phyloP scores from a whole-genome alignment of 2,888 invertebrate species.

The Agrochola circellaris region DNA sequence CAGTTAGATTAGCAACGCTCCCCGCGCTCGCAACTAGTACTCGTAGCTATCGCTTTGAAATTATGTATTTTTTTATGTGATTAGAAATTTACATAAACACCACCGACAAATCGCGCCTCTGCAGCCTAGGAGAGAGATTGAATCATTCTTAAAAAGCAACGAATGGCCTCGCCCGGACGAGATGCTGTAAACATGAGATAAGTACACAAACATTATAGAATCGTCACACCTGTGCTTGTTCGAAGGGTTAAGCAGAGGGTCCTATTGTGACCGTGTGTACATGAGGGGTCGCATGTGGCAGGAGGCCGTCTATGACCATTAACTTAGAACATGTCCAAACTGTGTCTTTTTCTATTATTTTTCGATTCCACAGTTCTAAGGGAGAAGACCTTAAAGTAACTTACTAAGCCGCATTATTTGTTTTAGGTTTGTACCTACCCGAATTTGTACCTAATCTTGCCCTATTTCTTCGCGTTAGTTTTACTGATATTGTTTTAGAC shows the following conservation, averaged over 20 bases:
- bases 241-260: conserved; percentile 55
- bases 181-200: conserved; percentile 38
- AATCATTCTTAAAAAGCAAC: conserved; percentile 15
- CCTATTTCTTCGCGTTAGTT: neutral
- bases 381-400: neutral
- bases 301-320: conserved; percentile 37
- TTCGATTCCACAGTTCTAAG: neutral
- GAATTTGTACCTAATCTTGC: neutral
- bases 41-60: conserved; percentile 60
- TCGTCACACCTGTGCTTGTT: conserved; percentile 51
- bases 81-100: conserved; percentile 34
- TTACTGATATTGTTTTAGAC: conserved; percentile 18
- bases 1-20: conserved; percentile 89
- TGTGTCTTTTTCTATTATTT: conserved; percentile 20
- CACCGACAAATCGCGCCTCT: neutral
- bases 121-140: neutral
- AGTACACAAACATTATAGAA: conserved; percentile 38
- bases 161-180: neutral
- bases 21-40: conserved; percentile 68
- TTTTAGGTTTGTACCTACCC: neutral
- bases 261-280: conserved; percentile 29
- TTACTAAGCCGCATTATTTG: neutral
- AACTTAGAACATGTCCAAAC: conserved; percentile 22
- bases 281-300: conserved; percentile 39
- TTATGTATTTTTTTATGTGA: conserved; percentile 56